Percentiles rank a stretch among this genome's conserved stretches.
These are phyloP conservation scores for Synanthedon myopaeformis DNA, from an alignment of 2,888 invertebrate genomes.

Conservation along the genomic window DNA sequence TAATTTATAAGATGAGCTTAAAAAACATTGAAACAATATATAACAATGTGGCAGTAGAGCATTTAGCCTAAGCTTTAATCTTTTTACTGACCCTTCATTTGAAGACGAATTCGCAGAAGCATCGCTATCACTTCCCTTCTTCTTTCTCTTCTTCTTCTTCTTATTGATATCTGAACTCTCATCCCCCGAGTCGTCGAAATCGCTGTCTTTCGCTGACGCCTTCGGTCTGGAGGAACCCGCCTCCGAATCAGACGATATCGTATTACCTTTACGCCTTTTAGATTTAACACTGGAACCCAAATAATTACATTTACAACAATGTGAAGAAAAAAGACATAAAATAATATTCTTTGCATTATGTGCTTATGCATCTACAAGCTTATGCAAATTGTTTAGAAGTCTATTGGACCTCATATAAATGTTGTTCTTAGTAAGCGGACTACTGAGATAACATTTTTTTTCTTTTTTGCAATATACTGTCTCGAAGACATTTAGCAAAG, in stretches of 20 bases:
- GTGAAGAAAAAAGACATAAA: no score
- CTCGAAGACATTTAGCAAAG: no score
- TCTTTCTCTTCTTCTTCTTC: constrained; percentile 39
- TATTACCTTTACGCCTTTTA: constrained; percentile 45
- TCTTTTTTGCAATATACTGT: no score
- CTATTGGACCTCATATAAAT: no score
- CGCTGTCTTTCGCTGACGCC: constrained; percentile 29
- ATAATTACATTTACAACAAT: not conserved
- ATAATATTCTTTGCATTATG: not conserved
- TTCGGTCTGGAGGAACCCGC: constrained; percentile 38
- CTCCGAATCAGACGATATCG: constrained; percentile 56
- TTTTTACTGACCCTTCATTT: constrained; percentile 27
- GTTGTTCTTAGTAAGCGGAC: no score
- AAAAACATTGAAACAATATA: no score
- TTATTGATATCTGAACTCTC: constrained; percentile 32
- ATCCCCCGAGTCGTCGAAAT: constrained; percentile 50
- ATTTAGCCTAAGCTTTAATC: no score
- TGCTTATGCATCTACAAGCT: not conserved
- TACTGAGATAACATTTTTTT: no score
- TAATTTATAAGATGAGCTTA: no score
- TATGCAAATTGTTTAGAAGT: no score
- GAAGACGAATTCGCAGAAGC: constrained; percentile 38
- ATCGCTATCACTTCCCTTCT: constrained; percentile 43
- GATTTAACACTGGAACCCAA: constrained; percentile 31
- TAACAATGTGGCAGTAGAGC: not conserved